These are phyloP conservation scores for Sphaeramia orbicularis DNA, from an alignment of 2,797 vertebrate genomes.

Conservation along the genomic window DNA sequence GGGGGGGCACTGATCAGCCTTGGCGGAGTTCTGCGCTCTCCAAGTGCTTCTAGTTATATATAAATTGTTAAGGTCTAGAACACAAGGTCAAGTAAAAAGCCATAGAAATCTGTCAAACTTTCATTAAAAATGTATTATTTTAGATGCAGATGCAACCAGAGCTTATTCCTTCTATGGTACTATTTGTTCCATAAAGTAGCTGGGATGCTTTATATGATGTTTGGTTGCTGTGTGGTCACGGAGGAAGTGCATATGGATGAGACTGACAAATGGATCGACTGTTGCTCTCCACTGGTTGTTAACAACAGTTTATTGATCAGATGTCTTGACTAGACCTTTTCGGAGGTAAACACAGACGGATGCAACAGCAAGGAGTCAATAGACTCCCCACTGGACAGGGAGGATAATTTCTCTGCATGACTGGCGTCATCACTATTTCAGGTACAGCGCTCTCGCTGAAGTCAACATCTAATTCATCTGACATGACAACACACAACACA, in stretches of 20 bases:
- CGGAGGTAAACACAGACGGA: slow-evolving; percentile 14
- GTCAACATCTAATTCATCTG: slow-evolving; percentile 12
- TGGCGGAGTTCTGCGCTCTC: too few relatives aligned
- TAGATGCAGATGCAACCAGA: too few relatives aligned
- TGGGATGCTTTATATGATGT: too few relatives aligned
- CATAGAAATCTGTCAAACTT: not conserved
- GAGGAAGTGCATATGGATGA: not conserved
- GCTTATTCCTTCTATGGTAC: too few relatives aligned
- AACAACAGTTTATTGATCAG: slow-evolving; percentile 29
- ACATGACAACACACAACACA: slow-evolving; percentile 5
- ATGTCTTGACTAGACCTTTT: slow-evolving; percentile 25
- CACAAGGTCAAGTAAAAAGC: not conserved
- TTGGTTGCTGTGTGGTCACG: not conserved
- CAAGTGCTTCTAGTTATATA: too few relatives aligned
- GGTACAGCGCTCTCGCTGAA: slow-evolving; percentile 2
- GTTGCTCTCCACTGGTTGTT: slow-evolving; percentile 17
- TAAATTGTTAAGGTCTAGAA: too few relatives aligned
- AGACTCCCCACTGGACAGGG: slow-evolving; percentile 5
- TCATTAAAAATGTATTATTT: not conserved
- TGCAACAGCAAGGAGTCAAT: slow-evolving; percentile 6
- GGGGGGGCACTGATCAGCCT: too few relatives aligned
- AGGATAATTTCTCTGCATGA: slow-evolving; percentile 30
- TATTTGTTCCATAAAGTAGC: too few relatives aligned
- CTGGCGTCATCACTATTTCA: slow-evolving; percentile 16
- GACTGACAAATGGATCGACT: not conserved